phyloP scores from a whole-genome alignment of 2,888 invertebrate genomes.

The Lasioglossum lativentre region DNA sequence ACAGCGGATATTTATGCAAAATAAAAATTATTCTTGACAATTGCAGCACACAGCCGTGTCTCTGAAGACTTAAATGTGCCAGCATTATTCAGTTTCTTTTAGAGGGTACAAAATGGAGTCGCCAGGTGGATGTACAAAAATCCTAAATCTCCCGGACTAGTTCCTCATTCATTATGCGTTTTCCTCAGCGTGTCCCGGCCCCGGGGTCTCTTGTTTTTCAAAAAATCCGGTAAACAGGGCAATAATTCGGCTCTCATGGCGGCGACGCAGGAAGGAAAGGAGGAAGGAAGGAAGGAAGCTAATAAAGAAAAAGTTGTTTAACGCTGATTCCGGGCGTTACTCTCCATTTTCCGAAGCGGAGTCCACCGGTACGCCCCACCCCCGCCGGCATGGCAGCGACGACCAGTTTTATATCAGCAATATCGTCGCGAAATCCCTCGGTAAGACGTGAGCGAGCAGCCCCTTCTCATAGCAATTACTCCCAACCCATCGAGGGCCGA shows the following conservation, averaged over 20 bases:
- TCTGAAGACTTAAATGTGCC: background rate
- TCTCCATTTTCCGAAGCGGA: conserved; percentile 49
- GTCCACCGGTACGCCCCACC: conserved; percentile 18
- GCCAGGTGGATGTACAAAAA: background rate
- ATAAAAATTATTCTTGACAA: background rate
- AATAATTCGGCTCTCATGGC: conserved; percentile 38
- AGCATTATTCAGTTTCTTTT: background rate
- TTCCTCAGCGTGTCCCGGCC: background rate
- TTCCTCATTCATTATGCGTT: background rate
- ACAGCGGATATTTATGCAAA: background rate
- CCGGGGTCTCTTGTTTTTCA: conserved; percentile 7
- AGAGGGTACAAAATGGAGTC: background rate
- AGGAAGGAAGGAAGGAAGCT: background rate
- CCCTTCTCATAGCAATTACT: conserved; percentile 77
- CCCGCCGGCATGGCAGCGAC: conserved; percentile 2
- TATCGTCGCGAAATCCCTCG: conserved; percentile 73
- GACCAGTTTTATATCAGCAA: conserved; percentile 66
- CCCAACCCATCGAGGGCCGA: conserved; percentile 66
- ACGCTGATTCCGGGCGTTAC: conserved; percentile 39
- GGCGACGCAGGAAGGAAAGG: background rate
- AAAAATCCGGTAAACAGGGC: conserved; percentile 49
- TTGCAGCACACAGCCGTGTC: no score
- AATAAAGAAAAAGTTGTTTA: conserved; percentile 52
- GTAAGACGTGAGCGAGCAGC: conserved; percentile 72
- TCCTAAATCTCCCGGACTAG: background rate